Conservation (phyloP, 2,888 invertebrate species). For the Thumatha senex region DNA sequence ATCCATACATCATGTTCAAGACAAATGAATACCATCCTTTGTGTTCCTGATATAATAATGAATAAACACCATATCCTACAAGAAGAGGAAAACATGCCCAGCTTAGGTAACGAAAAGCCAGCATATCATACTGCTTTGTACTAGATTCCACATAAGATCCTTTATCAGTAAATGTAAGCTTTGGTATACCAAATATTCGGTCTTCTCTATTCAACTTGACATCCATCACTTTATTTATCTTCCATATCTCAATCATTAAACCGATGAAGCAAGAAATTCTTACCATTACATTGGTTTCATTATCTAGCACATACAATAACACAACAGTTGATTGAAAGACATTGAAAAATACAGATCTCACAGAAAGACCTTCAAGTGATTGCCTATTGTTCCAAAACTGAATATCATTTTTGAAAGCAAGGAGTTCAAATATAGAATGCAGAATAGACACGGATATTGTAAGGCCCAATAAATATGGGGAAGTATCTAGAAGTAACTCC, state of each 20-base stretch:
- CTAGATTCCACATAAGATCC: conserved; percentile 98
- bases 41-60: conserved; percentile 97
- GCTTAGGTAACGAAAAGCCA: conserved; percentile 98
- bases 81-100: conserved; percentile 98
- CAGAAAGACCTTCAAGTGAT: conserved; percentile 98
- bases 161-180: conserved; percentile 93
- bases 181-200: conserved; percentile 91
- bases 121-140: conserved; percentile 95
- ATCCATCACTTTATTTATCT: conserved; percentile 96
- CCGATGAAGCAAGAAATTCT: conserved; percentile 97
- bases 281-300: conserved; percentile 98
- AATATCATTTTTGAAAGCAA: conserved; percentile 99
- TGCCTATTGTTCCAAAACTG: conserved; percentile 99
- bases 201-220: conserved; percentile 90
- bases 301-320: conserved; percentile 97
- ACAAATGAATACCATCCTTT: conserved; percentile 99
- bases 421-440: conserved; percentile 98
- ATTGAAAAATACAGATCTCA: conserved; percentile 98
- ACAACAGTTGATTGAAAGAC: conserved; percentile 99
- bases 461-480: conserved; percentile 95
- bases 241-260: conserved; percentile 98
- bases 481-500: conserved; percentile 97
- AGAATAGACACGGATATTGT: conserved; percentile 96
- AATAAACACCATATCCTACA: conserved; percentile 96
- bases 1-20: conserved; percentile 98